Evolutionary conservation across 2,113 vertebrate genomes (phyloP), one percentile per base, ranked within the genome.

Genomic region (Protobothrops mucrosquamatus): DNA sequence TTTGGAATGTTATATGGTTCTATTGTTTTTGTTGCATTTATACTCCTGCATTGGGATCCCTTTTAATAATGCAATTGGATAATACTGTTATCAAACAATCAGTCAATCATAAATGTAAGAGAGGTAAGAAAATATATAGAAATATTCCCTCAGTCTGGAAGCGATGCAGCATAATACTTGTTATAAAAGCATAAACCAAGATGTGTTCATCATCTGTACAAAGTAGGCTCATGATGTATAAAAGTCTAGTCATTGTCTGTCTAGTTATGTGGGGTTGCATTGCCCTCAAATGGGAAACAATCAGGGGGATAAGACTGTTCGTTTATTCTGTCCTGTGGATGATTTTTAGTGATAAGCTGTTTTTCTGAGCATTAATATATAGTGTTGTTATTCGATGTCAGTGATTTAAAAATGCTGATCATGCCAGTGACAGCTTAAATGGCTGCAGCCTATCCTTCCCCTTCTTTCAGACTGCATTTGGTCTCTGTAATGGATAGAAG

Each of bases 351-450:
- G 94, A 92, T 93, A 87, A 91, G 94, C 52, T 96, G 96, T 98
- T 96, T 91, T 59, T 93, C 94, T 92, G 92, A 94, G 24, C 93
- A 94, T 94, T 95, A 96, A 95, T 97, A 96, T 95, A 93, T 34
- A 86, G 96, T 61, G 86, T 96, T 97, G 96, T 96, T 96, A 96
- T 97, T 97, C 96, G 85, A 93, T 97, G 97, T 96, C 97, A 96
- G 96, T 96, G 97, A 97, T 97, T 98, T 97, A 96, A 98, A 97
- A 96, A 96, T 94, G 95, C 97, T 95, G 97, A 97, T 95, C 95
- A 96, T 96, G 95, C 93, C 95, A 81, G 96, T 98, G 97, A 98
- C 98, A 97, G 97, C 96, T 97, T 97, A 97, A 98, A 98, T 94
- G 96, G 95, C 96, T 97, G 94, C 96, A 96, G 96, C 93, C 81